Evolutionary conservation across 2,888 invertebrate species (phyloP), one percentile per base, ranked within the genome.

Genomic region (Syritta pipiens): DNA sequence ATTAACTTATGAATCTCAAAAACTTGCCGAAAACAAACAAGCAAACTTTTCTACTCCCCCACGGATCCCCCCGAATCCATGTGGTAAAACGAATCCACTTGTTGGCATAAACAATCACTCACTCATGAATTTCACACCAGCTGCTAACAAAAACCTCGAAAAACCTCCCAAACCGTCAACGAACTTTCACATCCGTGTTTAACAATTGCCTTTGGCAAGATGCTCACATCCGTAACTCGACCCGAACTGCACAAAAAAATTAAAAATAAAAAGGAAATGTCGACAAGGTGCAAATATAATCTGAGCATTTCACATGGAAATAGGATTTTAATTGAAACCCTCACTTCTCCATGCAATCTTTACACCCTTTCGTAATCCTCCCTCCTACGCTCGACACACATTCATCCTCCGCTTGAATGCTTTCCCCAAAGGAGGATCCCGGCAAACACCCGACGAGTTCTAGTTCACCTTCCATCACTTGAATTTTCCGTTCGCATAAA

Each of bases 261-360:
- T 7, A 17, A 4, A 20, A 26, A n/a, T 6, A 44, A 17, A 32
- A 5, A 2, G 10, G n/a, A 14, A 26, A 17, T 30, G 53, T 12
- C 44, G 42, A 59, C 51, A 59, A 48, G 30, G 14, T 48, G 60
- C 55, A 60, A 67, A 68, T 48, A 60, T 44, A 67, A 67, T 53
- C 51, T 44, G 10, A 53, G 67, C 46, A 57, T 69, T 62, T 69
- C 62, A 63, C 55, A 57, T 69, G 62, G 49, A 62, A 76, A 69
- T 51, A 48, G 49, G 42, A 76, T 35, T 69, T 76, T 76, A 76
- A 76, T 76, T 76, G 69, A 69, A 63, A 42, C 49, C 57, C 49
- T 46, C 49, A 51, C 10, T 32, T 37, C 4, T 6, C 19, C 30
- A 26, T n/a, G 35, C 42, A 63, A 75, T 69, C 28, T 51, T 62